phyloP scores from a whole-genome alignment of 1,140 invertebrate species.

The Drosophila busckii region DNA sequence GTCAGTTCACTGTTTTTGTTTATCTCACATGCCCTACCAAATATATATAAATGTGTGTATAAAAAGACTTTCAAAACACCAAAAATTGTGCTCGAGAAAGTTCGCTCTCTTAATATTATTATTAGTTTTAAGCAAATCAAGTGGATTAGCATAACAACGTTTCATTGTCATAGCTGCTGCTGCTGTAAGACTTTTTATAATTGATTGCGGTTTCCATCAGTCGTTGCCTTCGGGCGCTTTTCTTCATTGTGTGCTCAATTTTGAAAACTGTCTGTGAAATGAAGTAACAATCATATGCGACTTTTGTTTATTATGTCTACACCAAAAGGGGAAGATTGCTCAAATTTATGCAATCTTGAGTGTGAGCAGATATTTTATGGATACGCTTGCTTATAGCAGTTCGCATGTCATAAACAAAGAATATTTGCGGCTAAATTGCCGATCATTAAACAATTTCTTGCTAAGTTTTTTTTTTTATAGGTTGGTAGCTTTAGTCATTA shows the following conservation, averaged over 20 bases:
- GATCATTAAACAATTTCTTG: too few species aligned
- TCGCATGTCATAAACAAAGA: too few species aligned
- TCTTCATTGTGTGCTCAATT: slow-evolving; percentile 16
- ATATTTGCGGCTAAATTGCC: too few species aligned
- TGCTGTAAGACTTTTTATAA: slow-evolving; percentile 31
- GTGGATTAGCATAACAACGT: slow-evolving; percentile 55
- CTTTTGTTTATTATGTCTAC: slow-evolving; percentile 9
- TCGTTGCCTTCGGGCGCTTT: slow-evolving; percentile 1
- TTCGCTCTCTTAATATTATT: slow-evolving; percentile 25
- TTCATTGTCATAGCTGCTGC: slow-evolving; percentile 23
- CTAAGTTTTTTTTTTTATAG: too few species aligned
- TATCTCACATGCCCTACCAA: slow-evolving; percentile 60
- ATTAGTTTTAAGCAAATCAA: slow-evolving; percentile 26
- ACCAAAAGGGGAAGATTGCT: neutral
- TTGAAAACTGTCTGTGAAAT: slow-evolving; percentile 1
- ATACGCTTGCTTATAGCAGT: too few species aligned
- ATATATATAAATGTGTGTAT: too few species aligned
- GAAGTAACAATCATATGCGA: slow-evolving; percentile 9
- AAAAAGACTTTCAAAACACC: slow-evolving; percentile 42
- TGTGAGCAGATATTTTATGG: too few species aligned
- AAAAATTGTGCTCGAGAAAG: slow-evolving; percentile 46
- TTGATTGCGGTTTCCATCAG: slow-evolving; percentile 9
- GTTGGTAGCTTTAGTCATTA: too few species aligned
- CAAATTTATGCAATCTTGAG: slow-evolving; percentile 18
- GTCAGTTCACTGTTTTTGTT: slow-evolving; percentile 58